A percentile compares a stretch with the other conserved stretches of the same genome.
These are phyloP conservation scores for Rhynchopsitta pachyrhyncha DNA, from an alignment of 2,113 vertebrate genomes.

Conservation along the genomic window DNA sequence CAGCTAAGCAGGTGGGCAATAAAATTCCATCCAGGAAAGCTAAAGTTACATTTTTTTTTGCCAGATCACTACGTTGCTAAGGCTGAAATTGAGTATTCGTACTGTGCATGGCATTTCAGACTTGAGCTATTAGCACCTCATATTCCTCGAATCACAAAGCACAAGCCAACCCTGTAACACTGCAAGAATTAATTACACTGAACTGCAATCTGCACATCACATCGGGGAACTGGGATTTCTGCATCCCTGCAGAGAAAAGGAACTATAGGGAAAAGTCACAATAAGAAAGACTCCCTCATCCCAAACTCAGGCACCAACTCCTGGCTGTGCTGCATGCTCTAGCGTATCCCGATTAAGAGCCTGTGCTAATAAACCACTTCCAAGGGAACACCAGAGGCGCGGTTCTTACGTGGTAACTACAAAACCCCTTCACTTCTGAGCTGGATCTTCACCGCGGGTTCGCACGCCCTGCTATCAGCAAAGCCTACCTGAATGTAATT, in stretches of 20 bases:
- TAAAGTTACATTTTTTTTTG: not conserved
- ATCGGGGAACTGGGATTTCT: not conserved
- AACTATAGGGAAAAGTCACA: not conserved
- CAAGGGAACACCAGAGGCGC: accelerated
- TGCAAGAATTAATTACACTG: not conserved
- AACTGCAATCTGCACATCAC: not conserved
- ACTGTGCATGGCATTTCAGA: accelerated
- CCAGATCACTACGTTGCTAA: not conserved
- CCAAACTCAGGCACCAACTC: not conserved
- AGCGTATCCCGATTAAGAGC: accelerated
- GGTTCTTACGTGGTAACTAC: accelerated
- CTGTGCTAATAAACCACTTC: accelerated
- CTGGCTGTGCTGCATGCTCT: accelerated
- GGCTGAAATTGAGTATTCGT: not conserved
- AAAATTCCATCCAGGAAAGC: not conserved
- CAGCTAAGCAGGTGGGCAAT: not conserved
- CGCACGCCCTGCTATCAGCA: accelerated
- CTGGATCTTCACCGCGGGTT: accelerated
- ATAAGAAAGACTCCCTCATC: too few species aligned
- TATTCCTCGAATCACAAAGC: accelerated
- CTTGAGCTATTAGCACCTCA: not conserved
- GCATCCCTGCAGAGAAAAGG: not conserved
- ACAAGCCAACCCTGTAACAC: not conserved
- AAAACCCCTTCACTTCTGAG: accelerated
- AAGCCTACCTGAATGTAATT: slow-evolving; percentile 86